Conservation (phyloP, 2,113 vertebrate genomes). For the Orthonyx spaldingii region DNA sequence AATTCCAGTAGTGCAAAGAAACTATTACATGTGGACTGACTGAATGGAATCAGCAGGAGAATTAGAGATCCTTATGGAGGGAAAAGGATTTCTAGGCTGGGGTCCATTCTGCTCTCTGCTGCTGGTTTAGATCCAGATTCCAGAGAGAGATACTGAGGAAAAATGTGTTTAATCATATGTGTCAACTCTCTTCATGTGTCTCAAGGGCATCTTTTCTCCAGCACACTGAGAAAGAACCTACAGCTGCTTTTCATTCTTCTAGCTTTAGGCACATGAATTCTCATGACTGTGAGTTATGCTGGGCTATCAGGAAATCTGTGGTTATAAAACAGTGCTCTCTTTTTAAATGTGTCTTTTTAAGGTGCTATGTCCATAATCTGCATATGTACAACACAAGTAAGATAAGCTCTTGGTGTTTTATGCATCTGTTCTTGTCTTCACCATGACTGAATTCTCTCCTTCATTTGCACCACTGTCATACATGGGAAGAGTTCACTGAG, state of each 20-base stretch:
- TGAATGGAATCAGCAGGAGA: background rate
- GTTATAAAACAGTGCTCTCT: background rate
- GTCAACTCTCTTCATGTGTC: background rate
- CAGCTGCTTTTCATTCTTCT: background rate
- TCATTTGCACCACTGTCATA: background rate
- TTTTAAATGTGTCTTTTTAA: background rate
- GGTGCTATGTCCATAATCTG: background rate
- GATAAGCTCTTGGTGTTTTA: background rate
- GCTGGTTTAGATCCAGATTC: background rate
- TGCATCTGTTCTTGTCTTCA: background rate
- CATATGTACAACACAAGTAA: background rate
- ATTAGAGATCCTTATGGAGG: background rate
- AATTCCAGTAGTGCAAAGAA: background rate
- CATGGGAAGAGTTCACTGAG: background rate
- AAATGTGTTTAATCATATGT: background rate
- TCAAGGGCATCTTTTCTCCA: background rate
- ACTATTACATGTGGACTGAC: background rate
- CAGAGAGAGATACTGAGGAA: background rate
- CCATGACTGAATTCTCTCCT: background rate
- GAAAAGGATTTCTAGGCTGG: background rate
- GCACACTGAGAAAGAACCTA: background rate
- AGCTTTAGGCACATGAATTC: background rate
- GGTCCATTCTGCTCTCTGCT: background rate
- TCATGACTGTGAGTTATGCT: background rate
- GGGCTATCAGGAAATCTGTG: background rate